Base-by-base conservation (phyloP, 1,140 invertebrate species). In the Drosophila equinoxialis region DNA sequence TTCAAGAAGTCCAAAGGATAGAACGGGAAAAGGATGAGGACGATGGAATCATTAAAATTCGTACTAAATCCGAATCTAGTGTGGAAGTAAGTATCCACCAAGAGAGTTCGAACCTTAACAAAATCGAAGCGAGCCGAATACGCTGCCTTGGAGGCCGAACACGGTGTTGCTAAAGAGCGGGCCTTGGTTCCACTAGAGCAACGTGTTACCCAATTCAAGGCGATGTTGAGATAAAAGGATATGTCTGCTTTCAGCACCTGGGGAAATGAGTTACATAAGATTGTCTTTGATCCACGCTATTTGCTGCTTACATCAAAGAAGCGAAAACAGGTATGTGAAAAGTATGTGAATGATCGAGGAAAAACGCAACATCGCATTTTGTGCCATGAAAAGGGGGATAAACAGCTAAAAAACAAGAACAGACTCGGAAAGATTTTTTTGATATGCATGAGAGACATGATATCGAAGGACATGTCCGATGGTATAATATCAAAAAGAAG, bases 211-310 rank as follows among this genome's bases (percentile, higher is more conserved):
- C 96, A 97, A 80, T 99, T 99, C 93, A 95, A 96, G 87, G 97
- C 98, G 92, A 97, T 99, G 97, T 94, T 99, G 78, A 95, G 96
- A 54, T 99, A 99, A 93, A 99, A 99, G 93, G 97, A 98, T 93
- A 97, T 99, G 11, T 99, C 98, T 60, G 98, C 98, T 65, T 99
- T 99, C 93, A 98, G 97, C 90, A 99, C 99, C 1, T 99, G 98
- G 98, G 98, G 99, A 93, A 99, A 99, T 92, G 99, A 99, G 92
- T 94, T 99, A 26, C 98, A 99, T 92, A 99, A 99, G 94, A 99
- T 99, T 90, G 98, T 99, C 1, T 99, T 99, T 93, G 99, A 99
- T 94, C 95, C 97, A 5, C 94, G 97, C 2, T 99, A 99, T 93
- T 94, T 99, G 69, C 94, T 99, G 65, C 93, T 99, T 37, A 98